Evolutionary conservation across 1,140 invertebrate genomes (phyloP).

Genomic region (Lepidurus apus): DNA sequence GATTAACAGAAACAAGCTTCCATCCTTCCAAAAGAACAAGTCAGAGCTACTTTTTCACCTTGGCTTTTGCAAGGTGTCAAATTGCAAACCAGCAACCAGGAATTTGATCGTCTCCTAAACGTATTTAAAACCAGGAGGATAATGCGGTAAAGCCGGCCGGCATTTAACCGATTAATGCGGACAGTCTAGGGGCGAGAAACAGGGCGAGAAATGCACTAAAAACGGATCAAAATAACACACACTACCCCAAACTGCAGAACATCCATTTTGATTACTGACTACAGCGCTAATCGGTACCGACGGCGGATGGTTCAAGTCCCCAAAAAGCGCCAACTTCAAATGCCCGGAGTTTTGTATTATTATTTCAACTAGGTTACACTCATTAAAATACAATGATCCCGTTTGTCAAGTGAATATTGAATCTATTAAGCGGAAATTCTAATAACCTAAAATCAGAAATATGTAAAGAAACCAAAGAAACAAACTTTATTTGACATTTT

Average conservation of each 20-base stretch:
- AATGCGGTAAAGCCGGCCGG: too few species aligned
- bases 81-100: background rate
- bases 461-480: too few species aligned
- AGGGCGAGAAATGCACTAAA: background rate
- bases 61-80: background rate
- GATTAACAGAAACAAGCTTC: background rate
- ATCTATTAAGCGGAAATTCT: too few species aligned
- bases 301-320: background rate
- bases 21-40: background rate
- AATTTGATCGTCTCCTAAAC: too few species aligned
- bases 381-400: too few species aligned
- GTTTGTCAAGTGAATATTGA: too few species aligned
- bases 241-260: background rate
- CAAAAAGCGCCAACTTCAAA: background rate
- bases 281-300: background rate
- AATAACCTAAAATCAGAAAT: too few species aligned
- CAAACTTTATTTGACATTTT: background rate
- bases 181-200: background rate
- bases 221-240: constrained; percentile 15
- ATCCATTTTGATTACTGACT: background rate
- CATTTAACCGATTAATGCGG: too few species aligned
- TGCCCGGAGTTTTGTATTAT: background rate
- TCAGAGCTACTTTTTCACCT: background rate
- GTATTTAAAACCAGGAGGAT: too few species aligned
- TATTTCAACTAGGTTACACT: too few species aligned